These are phyloP conservation scores for Iphiclides podalirius DNA, from an alignment of 2,888 invertebrate species.

Conservation along the genomic window DNA sequence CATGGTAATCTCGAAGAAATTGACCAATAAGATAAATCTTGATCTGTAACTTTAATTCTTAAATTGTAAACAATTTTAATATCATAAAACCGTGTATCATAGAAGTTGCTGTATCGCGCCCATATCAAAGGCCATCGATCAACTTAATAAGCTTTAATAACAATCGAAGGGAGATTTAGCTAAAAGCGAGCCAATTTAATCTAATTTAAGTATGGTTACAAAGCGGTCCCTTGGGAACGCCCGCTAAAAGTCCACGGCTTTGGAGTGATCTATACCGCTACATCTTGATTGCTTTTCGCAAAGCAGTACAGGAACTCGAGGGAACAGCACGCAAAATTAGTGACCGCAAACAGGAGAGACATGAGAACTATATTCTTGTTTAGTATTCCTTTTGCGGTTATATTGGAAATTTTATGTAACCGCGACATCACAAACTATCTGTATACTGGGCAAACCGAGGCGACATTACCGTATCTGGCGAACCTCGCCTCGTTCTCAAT, in stretches of 20 bases:
- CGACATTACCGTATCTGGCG: constrained; percentile 4
- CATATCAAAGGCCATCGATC: constrained; percentile 46
- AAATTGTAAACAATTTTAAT: no score
- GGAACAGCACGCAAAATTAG: constrained; percentile 47
- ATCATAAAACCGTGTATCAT: no score
- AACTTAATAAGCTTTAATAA: constrained; percentile 59
- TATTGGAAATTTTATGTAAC: constrained; percentile 43
- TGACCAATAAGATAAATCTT: no score
- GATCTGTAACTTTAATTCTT: no score
- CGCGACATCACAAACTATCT: constrained; percentile 30
- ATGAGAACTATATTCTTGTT: constrained; percentile 49
- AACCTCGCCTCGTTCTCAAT: background rate
- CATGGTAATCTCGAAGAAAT: no score
- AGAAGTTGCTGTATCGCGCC: no score
- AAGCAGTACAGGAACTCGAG: constrained; percentile 45
- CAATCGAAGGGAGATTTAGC: constrained; percentile 51
- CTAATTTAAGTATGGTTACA: constrained; percentile 62
- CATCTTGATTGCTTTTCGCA: constrained; percentile 42
- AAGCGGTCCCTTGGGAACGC: constrained; percentile 55
- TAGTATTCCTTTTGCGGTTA: constrained; percentile 37
- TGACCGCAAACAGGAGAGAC: constrained; percentile 29
- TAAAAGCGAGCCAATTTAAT: constrained; percentile 68
- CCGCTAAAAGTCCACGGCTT: constrained; percentile 44
- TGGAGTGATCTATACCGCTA: constrained; percentile 42
- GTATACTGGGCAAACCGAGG: background rate